A percentile compares a stretch with the other conserved stretches of the same genome.
These are phyloP conservation scores for Ctena decussata DNA, from an alignment of 2,888 invertebrate genomes.

Conservation along the genomic window DNA sequence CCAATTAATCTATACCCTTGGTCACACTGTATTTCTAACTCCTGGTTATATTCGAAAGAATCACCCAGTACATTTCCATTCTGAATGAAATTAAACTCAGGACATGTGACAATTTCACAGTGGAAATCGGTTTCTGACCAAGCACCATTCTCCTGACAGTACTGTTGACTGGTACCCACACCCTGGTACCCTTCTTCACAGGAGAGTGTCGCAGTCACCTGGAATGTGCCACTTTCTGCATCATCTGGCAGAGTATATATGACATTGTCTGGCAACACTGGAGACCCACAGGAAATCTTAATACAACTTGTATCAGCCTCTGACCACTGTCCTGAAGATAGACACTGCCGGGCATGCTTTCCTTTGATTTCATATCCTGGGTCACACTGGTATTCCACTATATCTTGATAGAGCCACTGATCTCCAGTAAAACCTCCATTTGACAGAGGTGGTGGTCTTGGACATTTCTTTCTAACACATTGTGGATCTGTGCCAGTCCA, in stretches of 20 bases:
- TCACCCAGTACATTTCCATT: slow-evolving; percentile 47
- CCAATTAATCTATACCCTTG: slow-evolving; percentile 74
- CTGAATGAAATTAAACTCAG: slow-evolving; percentile 45
- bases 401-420: slow-evolving; percentile 61
- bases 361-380: slow-evolving; percentile 73
- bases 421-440: slow-evolving; percentile 56
- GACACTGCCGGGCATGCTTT: slow-evolving; percentile 71
- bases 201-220: slow-evolving; percentile 43
- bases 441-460: slow-evolving; percentile 49
- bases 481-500: slow-evolving; percentile 74
- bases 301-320: slow-evolving; percentile 62
- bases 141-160: slow-evolving; percentile 80
- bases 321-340: slow-evolving; percentile 71
- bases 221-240: slow-evolving; percentile 43
- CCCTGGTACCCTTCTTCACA: slow-evolving; percentile 69
- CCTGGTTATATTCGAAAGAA: slow-evolving; percentile 48
- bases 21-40: slow-evolving; percentile 69
- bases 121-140: slow-evolving; percentile 82
- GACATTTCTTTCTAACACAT: slow-evolving; percentile 71
- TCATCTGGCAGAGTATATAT: slow-evolving; percentile 45
- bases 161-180: slow-evolving; percentile 52
- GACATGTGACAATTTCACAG: slow-evolving; percentile 78
- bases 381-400: slow-evolving; percentile 75
- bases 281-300: slow-evolving; percentile 59
- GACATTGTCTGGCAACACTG: slow-evolving; percentile 51